Evolutionary conservation across 2,797 vertebrate genomes (phyloP).

Genomic region (Decapterus maruadsi): DNA sequence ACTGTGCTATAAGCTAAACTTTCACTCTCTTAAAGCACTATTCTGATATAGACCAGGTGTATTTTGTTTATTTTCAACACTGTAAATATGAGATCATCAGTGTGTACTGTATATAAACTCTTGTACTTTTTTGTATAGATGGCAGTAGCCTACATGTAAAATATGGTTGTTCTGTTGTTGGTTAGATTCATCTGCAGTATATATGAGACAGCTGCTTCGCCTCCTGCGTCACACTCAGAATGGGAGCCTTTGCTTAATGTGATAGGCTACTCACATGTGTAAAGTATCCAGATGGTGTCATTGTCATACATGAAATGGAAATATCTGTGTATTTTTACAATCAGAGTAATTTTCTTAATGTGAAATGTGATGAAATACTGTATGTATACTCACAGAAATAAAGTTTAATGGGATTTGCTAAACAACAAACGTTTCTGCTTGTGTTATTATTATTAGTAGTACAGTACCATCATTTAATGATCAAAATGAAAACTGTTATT

Average conservation of each 20-base stretch:
- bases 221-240: constrained; percentile 62
- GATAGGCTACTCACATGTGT: constrained; percentile 37
- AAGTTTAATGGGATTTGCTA: constrained; percentile 66
- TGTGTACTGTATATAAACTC: constrained; percentile 52
- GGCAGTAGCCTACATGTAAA: constrained; percentile 38
- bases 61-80: constrained; percentile 44
- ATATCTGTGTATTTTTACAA: constrained; percentile 71
- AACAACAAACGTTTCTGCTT: constrained; percentile 27
- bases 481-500: background rate
- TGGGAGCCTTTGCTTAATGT: constrained; percentile 61
- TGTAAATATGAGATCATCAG: constrained; percentile 69
- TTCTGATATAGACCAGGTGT: constrained; percentile 20
- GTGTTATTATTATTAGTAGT: background rate
- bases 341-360: constrained; percentile 62
- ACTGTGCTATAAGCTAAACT: constrained; percentile 22
- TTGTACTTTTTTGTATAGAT: constrained; percentile 69
- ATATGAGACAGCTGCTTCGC: constrained; percentile 50
- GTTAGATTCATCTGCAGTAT: constrained; percentile 50
- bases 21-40: constrained; percentile 23
- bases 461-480: background rate
- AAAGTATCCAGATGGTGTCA: constrained; percentile 55
- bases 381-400: constrained; percentile 63
- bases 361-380: constrained; percentile 61
- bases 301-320: constrained; percentile 59
- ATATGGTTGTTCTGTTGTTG: constrained; percentile 61